phyloP scores from a whole-genome alignment of 2,113 vertebrate species.

The Nothoprocta pentlandii region DNA sequence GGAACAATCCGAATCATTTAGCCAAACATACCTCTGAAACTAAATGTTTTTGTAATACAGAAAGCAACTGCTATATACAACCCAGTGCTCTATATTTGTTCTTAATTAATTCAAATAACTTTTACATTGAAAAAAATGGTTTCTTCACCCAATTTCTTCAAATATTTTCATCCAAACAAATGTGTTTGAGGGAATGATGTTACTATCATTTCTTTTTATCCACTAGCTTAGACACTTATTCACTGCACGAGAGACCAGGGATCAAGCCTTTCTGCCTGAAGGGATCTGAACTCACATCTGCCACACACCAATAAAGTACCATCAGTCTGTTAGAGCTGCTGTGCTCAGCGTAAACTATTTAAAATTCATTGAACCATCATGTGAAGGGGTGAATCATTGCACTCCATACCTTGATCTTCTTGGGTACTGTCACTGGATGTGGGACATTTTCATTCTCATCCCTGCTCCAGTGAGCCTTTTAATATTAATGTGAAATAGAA shows the following conservation, averaged over 20 bases:
- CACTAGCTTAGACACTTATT: not conserved
- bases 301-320: not conserved
- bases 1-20: not conserved
- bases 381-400: slow-evolving; percentile 32
- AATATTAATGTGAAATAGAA: not conserved
- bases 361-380: slow-evolving; percentile 51
- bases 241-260: not conserved
- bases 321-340: not conserved
- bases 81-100: not conserved
- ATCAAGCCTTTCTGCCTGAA: slow-evolving; percentile 39
- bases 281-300: slow-evolving; percentile 32
- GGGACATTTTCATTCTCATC: not conserved
- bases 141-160: not conserved
- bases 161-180: not conserved
- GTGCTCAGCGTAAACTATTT: not conserved
- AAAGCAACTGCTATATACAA: not conserved
- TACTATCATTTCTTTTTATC: not conserved
- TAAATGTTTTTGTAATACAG: not conserved
- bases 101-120: not conserved
- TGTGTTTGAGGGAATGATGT: not conserved
- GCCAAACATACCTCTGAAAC: not conserved
- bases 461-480: not conserved
- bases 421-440: not conserved
- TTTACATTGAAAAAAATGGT: not conserved
- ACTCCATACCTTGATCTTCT: not conserved